Base-by-base conservation (phyloP, 2,113 vertebrate species). In the Trichechus manatus region DNA sequence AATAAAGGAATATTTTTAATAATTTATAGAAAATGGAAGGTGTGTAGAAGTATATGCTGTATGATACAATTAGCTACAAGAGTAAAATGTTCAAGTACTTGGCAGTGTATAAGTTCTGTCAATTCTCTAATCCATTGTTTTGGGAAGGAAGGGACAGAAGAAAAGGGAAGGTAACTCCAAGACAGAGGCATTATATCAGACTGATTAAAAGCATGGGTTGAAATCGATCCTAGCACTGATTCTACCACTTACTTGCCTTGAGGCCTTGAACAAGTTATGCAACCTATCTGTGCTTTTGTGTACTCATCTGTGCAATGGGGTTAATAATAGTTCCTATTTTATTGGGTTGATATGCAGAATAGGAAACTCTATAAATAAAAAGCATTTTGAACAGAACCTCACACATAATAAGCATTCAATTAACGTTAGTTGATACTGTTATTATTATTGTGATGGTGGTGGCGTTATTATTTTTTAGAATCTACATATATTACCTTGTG, bases 341-440 rank as follows among this genome's bases (percentile, higher is more conserved):
- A 70, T 23, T 89, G 19, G 6, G 1, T 64, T 81, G 47, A 50
- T 47, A 5, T 29, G 17, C 19, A 29, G 31, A 68, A 91, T 42
- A 89, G 68, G 31, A 92, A 95, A 50, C 29, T 84, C 64, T 39
- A 36, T 17, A 94, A 64, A 84, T 68, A 39, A 44, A 91, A 89
- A 81, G 0, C 29, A 70, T 53, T 91, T 81, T 77, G 61, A 90
- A 84, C 1, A 93, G 0, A 4, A 80, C 5, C 20, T 92, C 20
- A 81, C 23, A 66, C 11, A 47, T 77, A 85, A 74, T 20, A 36
- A 13, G 6, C 4, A 64, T 15, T 90, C n/a, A 79, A 22, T 89
- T 66, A 33, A 44, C 56, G 64, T 61, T 68, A 44, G 15, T 36
- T 72, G 9, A 39, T 39, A 39, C 6, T 56, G 19, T 31, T 25